Evolutionary conservation across 2,113 vertebrate species (phyloP), one percentile per base, ranked within the genome.

Genomic region (Hyperoodon ampullatus): DNA sequence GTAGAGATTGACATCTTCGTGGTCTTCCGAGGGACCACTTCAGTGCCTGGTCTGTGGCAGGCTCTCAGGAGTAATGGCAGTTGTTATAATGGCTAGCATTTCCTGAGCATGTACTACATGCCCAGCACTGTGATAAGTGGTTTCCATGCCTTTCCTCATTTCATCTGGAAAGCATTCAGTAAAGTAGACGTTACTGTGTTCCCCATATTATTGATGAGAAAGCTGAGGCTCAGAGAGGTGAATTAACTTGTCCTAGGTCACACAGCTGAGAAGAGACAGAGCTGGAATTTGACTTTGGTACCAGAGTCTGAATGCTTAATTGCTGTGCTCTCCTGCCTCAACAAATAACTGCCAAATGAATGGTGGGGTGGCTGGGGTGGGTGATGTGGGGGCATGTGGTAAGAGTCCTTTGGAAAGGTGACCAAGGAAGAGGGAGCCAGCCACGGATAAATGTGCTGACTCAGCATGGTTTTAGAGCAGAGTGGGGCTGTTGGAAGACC

Each of bases 341-440:
- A 8, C 1, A 11, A 60, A 14, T 87, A 30, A 28, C 50, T 1
- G 0, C 30, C 0, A 0, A 3, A 5, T 3, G 0, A 1, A 3
- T 2, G 66, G 11, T 65, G 2, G 26, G 28, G 58, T 18, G 26
- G 47, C 58, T 65, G 80, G 77, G 13, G 13, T 18, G 85, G 55
- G 21, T n/a, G n/a, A 65, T 0, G 5, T 8, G 4, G 6, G 23
- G 68, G 30, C 2, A 11, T 6, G 6, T 10, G 50, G 5, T 65
- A 70, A 28, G 68, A 50, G 63, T 39, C 65, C 24, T 4, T 28
- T n/a, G 85, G 92, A 39, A 42, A 28, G 14, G 24, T 6, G 19
- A 28, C 39, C 3, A 6, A 12, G 6, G n/a, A 18, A 1, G 8
- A 28, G 44, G 0, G 23, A n/a, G 55, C 8, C 0, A 35, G 26